These are phyloP conservation scores for Radopholus similis DNA, from an alignment of 1,140 invertebrate species.

Conservation along the genomic window DNA sequence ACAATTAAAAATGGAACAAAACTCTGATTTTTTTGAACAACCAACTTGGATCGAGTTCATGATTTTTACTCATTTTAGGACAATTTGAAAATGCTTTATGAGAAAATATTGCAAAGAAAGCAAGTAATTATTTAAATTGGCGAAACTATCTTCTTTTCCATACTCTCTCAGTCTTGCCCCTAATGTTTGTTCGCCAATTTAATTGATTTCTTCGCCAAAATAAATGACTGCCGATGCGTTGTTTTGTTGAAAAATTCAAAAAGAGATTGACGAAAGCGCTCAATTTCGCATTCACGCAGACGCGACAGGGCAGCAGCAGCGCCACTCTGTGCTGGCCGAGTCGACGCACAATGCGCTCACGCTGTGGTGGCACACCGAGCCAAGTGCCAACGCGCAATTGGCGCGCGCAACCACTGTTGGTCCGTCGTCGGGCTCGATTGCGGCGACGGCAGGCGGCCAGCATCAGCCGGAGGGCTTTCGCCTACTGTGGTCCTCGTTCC, in stretches of 20 bases:
- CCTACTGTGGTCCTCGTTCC: conserved; percentile 24
- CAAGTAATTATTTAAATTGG: background rate
- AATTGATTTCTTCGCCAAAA: too few species aligned
- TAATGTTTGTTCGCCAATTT: too few species aligned
- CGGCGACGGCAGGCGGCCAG: background rate
- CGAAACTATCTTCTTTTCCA: too few species aligned
- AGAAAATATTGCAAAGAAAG: background rate
- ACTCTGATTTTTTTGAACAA: background rate
- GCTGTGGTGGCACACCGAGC: conserved; percentile 31
- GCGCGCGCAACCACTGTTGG: background rate
- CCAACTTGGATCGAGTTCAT: background rate
- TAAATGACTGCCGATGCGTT: too few species aligned
- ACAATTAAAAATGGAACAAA: background rate
- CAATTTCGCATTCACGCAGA: too few species aligned
- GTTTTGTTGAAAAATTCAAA: too few species aligned
- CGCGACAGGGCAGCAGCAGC: too few species aligned
- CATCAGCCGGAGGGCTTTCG: conserved; percentile 21
- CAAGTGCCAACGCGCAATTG: background rate
- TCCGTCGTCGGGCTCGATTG: background rate
- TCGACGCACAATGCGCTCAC: conserved; percentile 27
- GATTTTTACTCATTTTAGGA: too few species aligned
- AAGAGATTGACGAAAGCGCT: too few species aligned
- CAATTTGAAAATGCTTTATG: background rate
- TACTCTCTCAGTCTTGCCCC: too few species aligned
- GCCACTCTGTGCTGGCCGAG: conserved; percentile 9